Conservation (phyloP, 2,797 vertebrate species). For the Brachymystax lenok region DNA sequence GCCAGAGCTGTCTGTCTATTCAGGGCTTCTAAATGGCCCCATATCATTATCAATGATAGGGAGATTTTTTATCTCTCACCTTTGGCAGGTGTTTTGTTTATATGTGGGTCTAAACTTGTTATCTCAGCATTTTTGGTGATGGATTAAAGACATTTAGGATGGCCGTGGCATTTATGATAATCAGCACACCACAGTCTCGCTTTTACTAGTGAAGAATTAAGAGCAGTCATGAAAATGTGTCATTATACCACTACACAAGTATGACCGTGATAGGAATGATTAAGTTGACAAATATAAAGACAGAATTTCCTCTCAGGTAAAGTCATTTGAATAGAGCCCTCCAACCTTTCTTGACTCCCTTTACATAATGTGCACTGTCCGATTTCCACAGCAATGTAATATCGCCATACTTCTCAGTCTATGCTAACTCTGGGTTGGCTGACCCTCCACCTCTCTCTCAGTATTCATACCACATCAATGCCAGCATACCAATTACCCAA, state of each 20-base stretch:
- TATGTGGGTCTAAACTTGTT: conserved; percentile 34
- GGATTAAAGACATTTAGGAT: conserved; percentile 55
- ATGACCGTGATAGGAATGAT: not conserved
- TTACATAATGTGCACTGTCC: not conserved
- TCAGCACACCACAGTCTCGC: conserved; percentile 34
- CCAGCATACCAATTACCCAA: conserved; percentile 60
- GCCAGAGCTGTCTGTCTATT: conserved; percentile 59
- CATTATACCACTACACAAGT: not conserved
- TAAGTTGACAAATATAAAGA: not conserved
- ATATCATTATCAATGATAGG: conserved; percentile 65
- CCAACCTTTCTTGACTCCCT: not conserved
- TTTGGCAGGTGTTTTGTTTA: conserved; percentile 27
- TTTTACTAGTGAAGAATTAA: conserved; percentile 12
- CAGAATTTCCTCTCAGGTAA: not conserved
- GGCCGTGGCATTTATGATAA: conserved; percentile 48
- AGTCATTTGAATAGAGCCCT: not conserved
- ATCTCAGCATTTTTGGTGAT: conserved; percentile 62
- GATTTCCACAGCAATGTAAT: not conserved
- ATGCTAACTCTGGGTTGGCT: conserved; percentile 20
- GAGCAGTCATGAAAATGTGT: not conserved
- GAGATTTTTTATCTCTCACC: conserved; percentile 18
- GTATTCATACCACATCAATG: conserved; percentile 54
- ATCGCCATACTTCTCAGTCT: not conserved
- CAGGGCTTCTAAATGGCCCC: conserved; percentile 58
- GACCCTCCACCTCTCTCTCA: conserved; percentile 40